These are phyloP conservation scores for Gymnothorax javanicus DNA, from an alignment of 2,797 vertebrate species.

Conservation along the genomic window DNA sequence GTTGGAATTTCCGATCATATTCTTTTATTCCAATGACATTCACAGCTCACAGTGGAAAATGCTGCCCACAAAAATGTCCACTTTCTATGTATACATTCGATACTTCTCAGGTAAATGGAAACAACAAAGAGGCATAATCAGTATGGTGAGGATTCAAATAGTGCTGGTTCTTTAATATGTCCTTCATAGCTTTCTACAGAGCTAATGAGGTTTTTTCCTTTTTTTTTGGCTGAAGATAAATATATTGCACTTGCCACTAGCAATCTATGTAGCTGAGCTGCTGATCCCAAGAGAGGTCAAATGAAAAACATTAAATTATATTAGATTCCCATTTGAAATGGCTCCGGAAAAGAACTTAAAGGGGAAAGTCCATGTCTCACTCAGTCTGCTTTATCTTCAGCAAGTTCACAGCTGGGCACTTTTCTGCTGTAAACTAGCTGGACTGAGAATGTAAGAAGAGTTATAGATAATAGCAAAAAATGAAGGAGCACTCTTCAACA, in stretches of 20 bases:
- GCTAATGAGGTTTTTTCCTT: neutral
- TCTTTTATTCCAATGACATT: neutral
- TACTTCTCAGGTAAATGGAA: neutral
- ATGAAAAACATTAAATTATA: neutral
- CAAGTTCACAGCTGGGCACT: neutral
- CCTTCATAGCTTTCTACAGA: neutral
- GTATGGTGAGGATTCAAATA: neutral
- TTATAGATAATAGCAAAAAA: neutral
- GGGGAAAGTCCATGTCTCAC: neutral
- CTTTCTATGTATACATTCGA: neutral
- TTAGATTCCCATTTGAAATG: slow-evolving; percentile 8
- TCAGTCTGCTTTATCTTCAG: neutral
- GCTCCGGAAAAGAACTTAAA: neutral
- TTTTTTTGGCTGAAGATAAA: neutral
- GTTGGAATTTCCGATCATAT: neutral
- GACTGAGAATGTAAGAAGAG: neutral
- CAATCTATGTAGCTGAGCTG: neutral
- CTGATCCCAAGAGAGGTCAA: neutral
- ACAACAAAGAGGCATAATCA: neutral
- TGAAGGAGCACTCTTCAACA: neutral
- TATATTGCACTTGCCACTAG: neutral
- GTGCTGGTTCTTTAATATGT: neutral
- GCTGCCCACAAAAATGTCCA: neutral
- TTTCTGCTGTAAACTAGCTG: neutral
- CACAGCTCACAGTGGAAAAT: neutral